phyloP scores from a whole-genome alignment of 2,797 vertebrate genomes.

The Rhabdomys pumilio region DNA sequence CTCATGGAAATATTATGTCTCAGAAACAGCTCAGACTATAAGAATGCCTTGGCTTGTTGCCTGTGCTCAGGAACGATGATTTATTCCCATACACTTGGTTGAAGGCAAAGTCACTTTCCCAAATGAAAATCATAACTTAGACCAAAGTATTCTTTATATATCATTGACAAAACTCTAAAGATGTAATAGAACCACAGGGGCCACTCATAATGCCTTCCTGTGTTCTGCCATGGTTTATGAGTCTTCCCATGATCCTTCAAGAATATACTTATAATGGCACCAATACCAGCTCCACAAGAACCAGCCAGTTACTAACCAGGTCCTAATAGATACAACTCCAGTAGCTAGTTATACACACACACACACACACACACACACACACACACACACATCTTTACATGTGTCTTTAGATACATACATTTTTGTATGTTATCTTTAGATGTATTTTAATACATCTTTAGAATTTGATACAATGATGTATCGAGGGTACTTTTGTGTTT shows the following conservation, averaged over 20 bases:
- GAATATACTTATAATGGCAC: background rate
- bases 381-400: too few relatives aligned
- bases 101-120: background rate
- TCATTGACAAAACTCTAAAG: background rate
- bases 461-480: background rate
- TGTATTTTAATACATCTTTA: background rate
- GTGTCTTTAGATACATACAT: background rate
- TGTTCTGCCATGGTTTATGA: background rate
- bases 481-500: background rate
- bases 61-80: background rate
- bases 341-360: background rate
- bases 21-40: background rate
- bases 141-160: background rate
- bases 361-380: background rate
- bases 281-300: background rate
- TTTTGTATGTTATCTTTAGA: background rate
- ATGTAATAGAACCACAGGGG: background rate
- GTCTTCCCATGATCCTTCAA: background rate
- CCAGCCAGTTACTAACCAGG: background rate
- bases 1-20: constrained; percentile 25
- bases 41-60: constrained; percentile 43
- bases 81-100: constrained; percentile 27
- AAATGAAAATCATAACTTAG: background rate
- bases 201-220: background rate
- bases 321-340: background rate